Percentiles rank a stretch among this genome's conserved stretches.
These are phyloP conservation scores for Luehdorfia chinensis DNA, from an alignment of 1,140 invertebrate species.

Conservation along the genomic window DNA sequence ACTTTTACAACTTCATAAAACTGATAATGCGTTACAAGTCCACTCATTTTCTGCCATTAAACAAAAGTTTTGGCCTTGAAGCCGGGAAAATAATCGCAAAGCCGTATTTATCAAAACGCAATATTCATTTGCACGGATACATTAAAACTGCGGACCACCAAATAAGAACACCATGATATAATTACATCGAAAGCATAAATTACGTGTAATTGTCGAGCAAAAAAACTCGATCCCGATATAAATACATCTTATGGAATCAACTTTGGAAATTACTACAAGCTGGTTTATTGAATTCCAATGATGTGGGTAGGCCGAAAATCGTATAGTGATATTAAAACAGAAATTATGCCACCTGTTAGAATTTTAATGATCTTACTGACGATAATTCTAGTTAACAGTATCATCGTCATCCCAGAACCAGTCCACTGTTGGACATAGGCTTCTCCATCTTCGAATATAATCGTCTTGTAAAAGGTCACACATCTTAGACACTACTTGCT, in stretches of 20 bases:
- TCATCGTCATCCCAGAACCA: too few relatives aligned
- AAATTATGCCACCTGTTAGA: slow-evolving; percentile 13
- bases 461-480: too few relatives aligned
- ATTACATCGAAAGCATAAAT: slow-evolving; percentile 29
- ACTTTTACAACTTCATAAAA: slow-evolving; percentile 33
- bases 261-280: slow-evolving; percentile 22
- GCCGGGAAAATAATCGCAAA: slow-evolving; percentile 15
- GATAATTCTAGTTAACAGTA: too few relatives aligned
- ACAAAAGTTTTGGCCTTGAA: slow-evolving; percentile 24
- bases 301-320: slow-evolving; percentile 23
- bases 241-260: neutral
- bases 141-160: slow-evolving; percentile 32
- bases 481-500: too few relatives aligned
- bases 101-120: slow-evolving; percentile 18
- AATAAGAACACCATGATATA: slow-evolving; percentile 27
- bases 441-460: too few relatives aligned
- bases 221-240: slow-evolving; percentile 20
- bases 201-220: slow-evolving; percentile 33
- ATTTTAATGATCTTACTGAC: too few relatives aligned
- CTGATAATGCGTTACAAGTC: slow-evolving; percentile 20
- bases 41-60: neutral
- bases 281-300: slow-evolving; percentile 36
- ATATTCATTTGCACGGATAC: slow-evolving; percentile 22
- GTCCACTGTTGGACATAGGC: too few relatives aligned
- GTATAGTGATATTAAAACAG: slow-evolving; percentile 23